Evolutionary conservation across 2,797 vertebrate genomes (phyloP).

Genomic region (Xenentodon cancila): DNA sequence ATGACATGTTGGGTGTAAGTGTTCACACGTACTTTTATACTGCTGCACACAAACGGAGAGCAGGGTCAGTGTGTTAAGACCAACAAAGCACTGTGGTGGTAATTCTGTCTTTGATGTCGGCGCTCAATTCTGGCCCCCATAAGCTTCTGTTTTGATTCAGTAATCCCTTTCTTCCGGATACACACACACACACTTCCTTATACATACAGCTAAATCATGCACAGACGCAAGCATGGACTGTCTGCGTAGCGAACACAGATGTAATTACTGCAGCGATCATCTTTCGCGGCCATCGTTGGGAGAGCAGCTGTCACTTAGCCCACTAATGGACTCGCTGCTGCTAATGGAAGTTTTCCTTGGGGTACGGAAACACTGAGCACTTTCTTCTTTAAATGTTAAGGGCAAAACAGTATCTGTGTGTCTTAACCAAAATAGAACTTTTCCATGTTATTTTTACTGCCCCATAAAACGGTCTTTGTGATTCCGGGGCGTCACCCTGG

Average conservation of each 20-base stretch:
- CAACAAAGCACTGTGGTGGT: slow-evolving; percentile 40
- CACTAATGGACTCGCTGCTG: slow-evolving; percentile 63
- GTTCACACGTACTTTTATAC: not conserved
- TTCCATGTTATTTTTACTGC: not conserved
- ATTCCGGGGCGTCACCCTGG: not conserved
- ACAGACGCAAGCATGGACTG: slow-evolving; percentile 8
- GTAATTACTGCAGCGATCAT: slow-evolving; percentile 58
- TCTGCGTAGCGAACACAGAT: slow-evolving; percentile 36
- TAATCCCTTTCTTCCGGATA: slow-evolving; percentile 60
- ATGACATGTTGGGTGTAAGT: slow-evolving; percentile 96
- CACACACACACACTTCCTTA: slow-evolving; percentile 14
- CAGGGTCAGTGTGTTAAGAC: slow-evolving; percentile 50
- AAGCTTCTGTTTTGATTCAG: slow-evolving; percentile 66
- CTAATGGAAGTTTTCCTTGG: slow-evolving; percentile 62
- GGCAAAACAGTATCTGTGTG: slow-evolving; percentile 6
- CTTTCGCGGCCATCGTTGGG: slow-evolving; percentile 50
- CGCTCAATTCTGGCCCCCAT: slow-evolving; percentile 39
- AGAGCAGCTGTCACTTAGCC: slow-evolving; percentile 66
- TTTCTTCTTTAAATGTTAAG: slow-evolving; percentile 17
- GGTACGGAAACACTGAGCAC: slow-evolving; percentile 12
- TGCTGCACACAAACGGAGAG: not conserved
- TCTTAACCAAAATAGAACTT: slow-evolving; percentile 2
- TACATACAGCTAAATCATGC: slow-evolving; percentile 23
- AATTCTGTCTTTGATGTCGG: slow-evolving; percentile 57
- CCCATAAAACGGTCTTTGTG: not conserved